These are phyloP conservation scores for Amphimallon solstitiale DNA, from an alignment of 2,888 invertebrate species.

Conservation along the genomic window DNA sequence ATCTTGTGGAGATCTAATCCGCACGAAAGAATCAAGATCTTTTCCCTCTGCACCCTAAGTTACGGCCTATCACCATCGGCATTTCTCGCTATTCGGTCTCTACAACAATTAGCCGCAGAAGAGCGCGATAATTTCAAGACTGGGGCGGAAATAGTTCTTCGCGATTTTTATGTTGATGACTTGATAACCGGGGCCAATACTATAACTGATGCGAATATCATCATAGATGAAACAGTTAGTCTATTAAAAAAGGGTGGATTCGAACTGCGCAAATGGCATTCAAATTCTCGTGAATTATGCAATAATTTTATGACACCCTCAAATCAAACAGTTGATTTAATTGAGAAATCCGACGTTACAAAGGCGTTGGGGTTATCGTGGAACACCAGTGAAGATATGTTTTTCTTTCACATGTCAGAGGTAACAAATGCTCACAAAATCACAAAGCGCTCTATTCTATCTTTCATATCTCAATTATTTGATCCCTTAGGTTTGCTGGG, in stretches of 20 bases:
- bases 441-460: slow-evolving; percentile 9
- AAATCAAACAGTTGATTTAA: neutral
- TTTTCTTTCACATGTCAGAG: neutral
- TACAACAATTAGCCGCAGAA: neutral
- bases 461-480: slow-evolving; percentile 17
- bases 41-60: slow-evolving; percentile 43
- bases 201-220: no score
- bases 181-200: slow-evolving; percentile 1
- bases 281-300: no score
- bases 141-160: neutral
- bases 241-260: neutral
- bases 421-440: neutral
- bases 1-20: slow-evolving; percentile 46
- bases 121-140: neutral
- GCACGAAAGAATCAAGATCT: slow-evolving; percentile 36
- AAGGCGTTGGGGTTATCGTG: neutral
- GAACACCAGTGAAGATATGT: neutral
- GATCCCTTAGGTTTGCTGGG: no score
- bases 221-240: neutral
- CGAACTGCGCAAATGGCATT: neutral
- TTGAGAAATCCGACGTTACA: no score
- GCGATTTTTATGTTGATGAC: slow-evolving; percentile 16
- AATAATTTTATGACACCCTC: no score
- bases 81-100: neutral
- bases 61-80: slow-evolving; percentile 28